Evolutionary conservation across 2,888 invertebrate species (phyloP).

Genomic region (Sarcophaga rosellei): DNA sequence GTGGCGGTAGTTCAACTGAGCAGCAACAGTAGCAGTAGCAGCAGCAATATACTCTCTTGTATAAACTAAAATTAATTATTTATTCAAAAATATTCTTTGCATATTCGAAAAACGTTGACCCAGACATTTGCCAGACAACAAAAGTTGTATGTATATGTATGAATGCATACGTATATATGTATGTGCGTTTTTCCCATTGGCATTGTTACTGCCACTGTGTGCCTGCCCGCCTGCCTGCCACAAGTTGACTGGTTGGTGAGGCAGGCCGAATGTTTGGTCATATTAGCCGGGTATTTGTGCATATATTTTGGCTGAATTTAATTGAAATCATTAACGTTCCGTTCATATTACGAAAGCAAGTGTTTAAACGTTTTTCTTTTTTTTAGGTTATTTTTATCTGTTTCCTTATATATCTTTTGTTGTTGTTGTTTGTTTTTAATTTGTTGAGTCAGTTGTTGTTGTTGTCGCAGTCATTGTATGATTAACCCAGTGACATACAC

Average conservation of each 20-base stretch:
- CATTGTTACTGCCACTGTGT: not conserved
- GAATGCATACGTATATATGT: not conserved
- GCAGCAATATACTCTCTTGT: conserved; percentile 53
- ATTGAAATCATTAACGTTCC: conserved; percentile 63
- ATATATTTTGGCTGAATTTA: conserved; percentile 64
- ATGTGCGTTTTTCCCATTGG: conserved; percentile 32
- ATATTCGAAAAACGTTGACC: conserved; percentile 59
- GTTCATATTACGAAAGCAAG: conserved; percentile 39
- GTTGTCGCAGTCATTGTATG: not conserved
- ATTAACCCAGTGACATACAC: conserved; percentile 62
- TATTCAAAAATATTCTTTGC: conserved; percentile 48
- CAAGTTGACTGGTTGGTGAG: not conserved
- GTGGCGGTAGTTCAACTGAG: conserved; percentile 35
- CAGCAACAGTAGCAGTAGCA: not conserved
- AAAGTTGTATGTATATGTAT: conserved; percentile 16
- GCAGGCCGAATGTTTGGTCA: not conserved
- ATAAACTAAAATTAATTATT: conserved; percentile 19
- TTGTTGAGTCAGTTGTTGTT: not conserved
- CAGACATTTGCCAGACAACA: conserved; percentile 66
- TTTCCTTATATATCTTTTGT: too few relatives aligned
- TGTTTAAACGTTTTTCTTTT: conserved; percentile 20
- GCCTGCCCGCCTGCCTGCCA: not conserved
- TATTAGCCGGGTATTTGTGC: conserved; percentile 29
- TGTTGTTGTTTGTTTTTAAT: not conserved
- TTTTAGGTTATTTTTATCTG: too few relatives aligned